Evolutionary conservation across 2,888 invertebrate species (phyloP), one percentile per base, ranked within the genome.

Genomic region (Ligdia adustata): DNA sequence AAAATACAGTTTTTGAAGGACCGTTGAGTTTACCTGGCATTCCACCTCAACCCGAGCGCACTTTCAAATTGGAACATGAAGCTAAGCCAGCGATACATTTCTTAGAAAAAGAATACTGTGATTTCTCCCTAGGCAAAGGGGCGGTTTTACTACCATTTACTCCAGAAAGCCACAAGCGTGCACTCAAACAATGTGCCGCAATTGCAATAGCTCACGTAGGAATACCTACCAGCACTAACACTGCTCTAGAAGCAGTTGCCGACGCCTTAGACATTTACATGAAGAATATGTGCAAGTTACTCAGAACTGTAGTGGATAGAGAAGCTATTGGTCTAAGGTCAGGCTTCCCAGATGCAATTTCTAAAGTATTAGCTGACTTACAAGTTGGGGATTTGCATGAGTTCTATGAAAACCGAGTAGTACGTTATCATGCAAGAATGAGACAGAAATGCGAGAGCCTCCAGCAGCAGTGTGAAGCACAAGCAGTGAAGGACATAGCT

Each of bases 351-450:
- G 91, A 91, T 69, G 71, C 79, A 0, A 75, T 90, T 49, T 75
- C 88, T n/a, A 91, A 90, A 73, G 87, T 90, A 7, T 81, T 91
- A 29, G 56, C 80, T 1, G 91, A 91, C 32, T 62, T 91, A 2
- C 79, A 87, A 67, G 73, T 91, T 48, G 85, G 84, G 0, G 79
- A 86, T 48, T 58, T 91, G 1, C 83, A 85, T 57, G 74, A 83
- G 1, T 91, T 90, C 64, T 90, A 90, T 62, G 71, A 87, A n/a
- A 82, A 76, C 33, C 65, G 79, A 43, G 73, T 91, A 13, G 68
- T 90, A 0, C 75, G 69, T 40, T 90, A 90, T 53, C 87, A 90
- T 65, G 64, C 66, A n/a, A 77, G 75, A 52, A 66, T 83, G 3
- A 82, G 81, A 50, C 75, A 71, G 18, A 80, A 69, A 52, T 88